A percentile compares a stretch with the other conserved stretches of the same genome.
These are phyloP conservation scores for Grammomys dolichurus DNA, from an alignment of 2,113 vertebrate genomes.

Conservation along the genomic window DNA sequence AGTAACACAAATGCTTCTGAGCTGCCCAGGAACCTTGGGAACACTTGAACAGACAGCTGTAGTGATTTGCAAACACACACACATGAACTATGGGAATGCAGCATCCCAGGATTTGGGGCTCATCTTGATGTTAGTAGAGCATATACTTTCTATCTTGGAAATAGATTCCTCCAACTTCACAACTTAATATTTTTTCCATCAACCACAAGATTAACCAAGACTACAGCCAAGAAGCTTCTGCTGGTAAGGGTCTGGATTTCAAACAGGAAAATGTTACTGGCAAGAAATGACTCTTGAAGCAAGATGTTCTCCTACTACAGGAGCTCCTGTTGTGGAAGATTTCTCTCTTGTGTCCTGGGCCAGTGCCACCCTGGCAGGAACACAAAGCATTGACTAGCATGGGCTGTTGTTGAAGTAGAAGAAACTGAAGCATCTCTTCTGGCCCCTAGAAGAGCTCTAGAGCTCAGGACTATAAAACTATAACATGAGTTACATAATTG, in stretches of 20 bases:
- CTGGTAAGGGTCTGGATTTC: conserved; percentile 35
- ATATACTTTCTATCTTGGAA: neutral
- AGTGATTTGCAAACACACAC: conserved; percentile 1
- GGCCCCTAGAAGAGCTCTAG: neutral
- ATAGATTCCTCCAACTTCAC: neutral
- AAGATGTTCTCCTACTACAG: conserved; percentile 26
- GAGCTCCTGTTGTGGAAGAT: neutral
- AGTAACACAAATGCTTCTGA: neutral
- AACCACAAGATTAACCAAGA: conserved; percentile 6
- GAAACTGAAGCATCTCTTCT: neutral
- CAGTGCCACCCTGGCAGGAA: neutral
- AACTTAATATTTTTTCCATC: neutral
- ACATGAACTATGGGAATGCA: neutral
- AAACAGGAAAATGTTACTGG: conserved; percentile 57
- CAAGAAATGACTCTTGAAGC: conserved; percentile 25
- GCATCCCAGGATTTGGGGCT: neutral
- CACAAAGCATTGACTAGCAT: neutral
- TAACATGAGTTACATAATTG: neutral
- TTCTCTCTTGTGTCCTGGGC: neutral
- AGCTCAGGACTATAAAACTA: neutral
- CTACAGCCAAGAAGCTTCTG: conserved; percentile 22
- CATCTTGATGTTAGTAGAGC: neutral
- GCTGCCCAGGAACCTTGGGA: neutral
- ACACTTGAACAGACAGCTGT: neutral
- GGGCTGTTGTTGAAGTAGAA: neutral